Evolutionary conservation across 1,140 invertebrate species (phyloP), one percentile per base, ranked within the genome.

Genomic region (Neomicropteryx cornuta): DNA sequence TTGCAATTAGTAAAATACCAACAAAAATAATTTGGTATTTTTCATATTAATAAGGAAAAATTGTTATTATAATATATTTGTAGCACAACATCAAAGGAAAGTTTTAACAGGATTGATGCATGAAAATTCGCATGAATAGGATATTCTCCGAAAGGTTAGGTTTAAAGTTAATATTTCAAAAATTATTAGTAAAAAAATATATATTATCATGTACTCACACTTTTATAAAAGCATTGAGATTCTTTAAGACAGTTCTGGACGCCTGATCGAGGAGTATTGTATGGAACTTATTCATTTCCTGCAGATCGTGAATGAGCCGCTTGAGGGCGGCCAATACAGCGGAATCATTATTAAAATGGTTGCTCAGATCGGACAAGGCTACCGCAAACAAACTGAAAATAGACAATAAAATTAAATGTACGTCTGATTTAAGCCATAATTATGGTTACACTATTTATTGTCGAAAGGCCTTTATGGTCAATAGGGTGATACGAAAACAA

Each of bases 201-300:
- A 24, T 27, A 27, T 27, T 39, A 21, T 18, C 28, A 45, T 13
- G 11, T 40, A 71, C 73, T 73, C 72, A 87, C 83, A 77, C 79
- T 75, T 87, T 91, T 17, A 94, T 75, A 60, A 95, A 94, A 43
- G 79, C 75, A 39, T 74, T 82, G 42, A 95, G 72, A 73, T 91
- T 92, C 63, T 88, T 91, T 13, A 87, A 68, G 35, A 96, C 77
- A 38, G 87, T 89, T 51, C 88, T 72, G 27, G 87, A 86, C 6
- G 87, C 87, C 66, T 94, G 90, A 60, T 95, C 91, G 47, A 94
- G 62, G 18, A 95, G 66, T 44, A 86, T 93, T 5, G 80, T 81
- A 48, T 92, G 87, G 57, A 89, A 94, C 56, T 93, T 93, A 53
- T 85, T 83, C 77, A 90, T 87, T 68, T 92, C 87, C 68, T 87